Evolutionary conservation across 2,797 vertebrate genomes (phyloP), one percentile per base, ranked within the genome.

Genomic region (Karalla daura): DNA sequence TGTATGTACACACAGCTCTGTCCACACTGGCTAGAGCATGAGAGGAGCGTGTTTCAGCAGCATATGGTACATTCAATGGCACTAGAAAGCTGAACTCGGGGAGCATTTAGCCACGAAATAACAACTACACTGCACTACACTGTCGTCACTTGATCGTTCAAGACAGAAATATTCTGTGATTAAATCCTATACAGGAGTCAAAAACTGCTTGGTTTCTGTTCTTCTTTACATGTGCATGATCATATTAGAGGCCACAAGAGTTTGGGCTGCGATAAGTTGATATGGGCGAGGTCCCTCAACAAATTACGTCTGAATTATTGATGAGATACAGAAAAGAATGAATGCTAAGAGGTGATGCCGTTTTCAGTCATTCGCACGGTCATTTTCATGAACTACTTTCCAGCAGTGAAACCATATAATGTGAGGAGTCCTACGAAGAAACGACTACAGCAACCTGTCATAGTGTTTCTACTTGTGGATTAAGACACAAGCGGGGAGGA

Each of bases 361-460:
- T 15, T 15, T 13, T 7, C 6, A 5, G 1, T 1, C 9, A 53
- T 24, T 4, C 8, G 15, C 1, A 15, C 3, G 1, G 23, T 14
- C 65, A 44, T 56, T 58, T 66, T 72, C 63, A 40, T 45, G 27
- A 58, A 49, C n/a, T 18, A 20, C 17, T n/a, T 23, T 12, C 13
- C 32, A 43, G 17, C 35, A 50, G n/a, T 13, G 13, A 76, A 47
- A 49, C 32, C 20, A 65, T 46, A 5, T 4, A 7, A 1, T 41
- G 8, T 41, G 5, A n/a, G n/a, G n/a, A n/a, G n/a, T n/a, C n/a
- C n/a, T n/a, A n/a, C n/a, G n/a, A n/a, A n/a, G n/a, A 12, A 37
- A 52, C 1, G 1, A 20, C 7, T 28, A 2, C 36, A 50, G 23
- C 33, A 41, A 23, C 32, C 41, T 50, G 60, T 40, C 9, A 3